These are phyloP conservation scores for Automeris io DNA, from an alignment of 2,888 invertebrate species.

Conservation along the genomic window DNA sequence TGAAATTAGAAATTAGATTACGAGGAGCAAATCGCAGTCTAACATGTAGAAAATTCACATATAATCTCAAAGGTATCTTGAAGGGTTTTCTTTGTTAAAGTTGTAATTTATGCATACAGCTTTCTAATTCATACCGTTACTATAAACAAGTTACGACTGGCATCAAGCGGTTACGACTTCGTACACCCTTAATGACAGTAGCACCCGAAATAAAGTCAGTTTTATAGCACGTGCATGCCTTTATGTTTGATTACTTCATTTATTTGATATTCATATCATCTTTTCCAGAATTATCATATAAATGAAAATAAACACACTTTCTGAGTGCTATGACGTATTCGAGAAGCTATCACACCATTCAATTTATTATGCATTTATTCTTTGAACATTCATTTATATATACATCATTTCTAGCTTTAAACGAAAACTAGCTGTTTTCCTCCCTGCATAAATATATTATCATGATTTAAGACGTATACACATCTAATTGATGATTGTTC, in stretches of 20 bases:
- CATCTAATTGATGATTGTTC: too few relatives aligned
- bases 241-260: constrained; percentile 38
- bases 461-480: too few relatives aligned
- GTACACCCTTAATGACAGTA: constrained; percentile 58
- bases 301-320: not conserved
- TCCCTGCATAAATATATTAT: too few relatives aligned
- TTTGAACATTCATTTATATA: too few relatives aligned
- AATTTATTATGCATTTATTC: too few relatives aligned
- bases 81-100: not conserved
- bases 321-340: too few relatives aligned
- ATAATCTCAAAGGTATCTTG: not conserved
- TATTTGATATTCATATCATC: constrained; percentile 25
- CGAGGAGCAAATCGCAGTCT: too few relatives aligned
- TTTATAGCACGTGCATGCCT: constrained; percentile 51
- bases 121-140: constrained; percentile 64
- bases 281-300: constrained; percentile 11
- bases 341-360: too few relatives aligned
- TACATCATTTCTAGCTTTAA: too few relatives aligned
- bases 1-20: too few relatives aligned
- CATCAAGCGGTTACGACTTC: constrained; percentile 64
- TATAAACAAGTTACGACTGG: constrained; percentile 68
- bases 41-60: too few relatives aligned
- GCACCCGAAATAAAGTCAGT: constrained; percentile 58
- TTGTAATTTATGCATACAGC: constrained; percentile 45
- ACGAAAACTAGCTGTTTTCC: too few relatives aligned